Evolutionary conservation across 2,113 vertebrate genomes (phyloP).

Genomic region (Thamnophis sirtalis): DNA sequence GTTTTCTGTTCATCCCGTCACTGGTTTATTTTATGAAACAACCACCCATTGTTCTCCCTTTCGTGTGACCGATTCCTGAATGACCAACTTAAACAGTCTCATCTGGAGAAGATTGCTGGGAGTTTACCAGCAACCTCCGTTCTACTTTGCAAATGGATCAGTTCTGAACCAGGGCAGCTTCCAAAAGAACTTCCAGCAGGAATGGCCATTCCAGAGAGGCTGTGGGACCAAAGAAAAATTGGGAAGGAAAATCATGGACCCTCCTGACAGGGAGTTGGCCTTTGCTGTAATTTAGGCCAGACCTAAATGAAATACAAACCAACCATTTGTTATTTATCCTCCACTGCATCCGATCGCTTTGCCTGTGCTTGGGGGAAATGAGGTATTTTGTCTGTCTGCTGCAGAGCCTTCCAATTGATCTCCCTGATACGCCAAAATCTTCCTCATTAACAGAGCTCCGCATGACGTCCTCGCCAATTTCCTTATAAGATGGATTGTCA

Average conservation of each 20-base stretch:
- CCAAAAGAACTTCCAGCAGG: conserved; percentile 38
- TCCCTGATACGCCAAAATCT: background rate
- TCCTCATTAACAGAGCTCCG: background rate
- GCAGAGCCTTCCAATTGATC: background rate
- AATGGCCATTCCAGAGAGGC: background rate
- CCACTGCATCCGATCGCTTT: background rate
- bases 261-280: background rate
- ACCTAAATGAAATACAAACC: background rate
- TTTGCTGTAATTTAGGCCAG: background rate
- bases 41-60: background rate
- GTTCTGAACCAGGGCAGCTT: conserved; percentile 39
- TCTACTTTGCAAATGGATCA: conserved; percentile 7
- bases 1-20: background rate
- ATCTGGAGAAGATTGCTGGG: background rate
- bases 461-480: background rate
- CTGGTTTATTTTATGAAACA: background rate
- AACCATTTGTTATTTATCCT: background rate
- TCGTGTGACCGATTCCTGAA: background rate
- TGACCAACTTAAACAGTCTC: background rate
- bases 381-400: background rate
- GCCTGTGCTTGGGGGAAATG: background rate
- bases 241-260: conserved; percentile 18
- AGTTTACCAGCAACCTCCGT: background rate
- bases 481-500: background rate
- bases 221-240: conserved; percentile 12